A percentile compares a stretch with the other conserved stretches of the same genome.
These are phyloP conservation scores for Betta splendens DNA, from an alignment of 2,797 vertebrate species.

Conservation along the genomic window DNA sequence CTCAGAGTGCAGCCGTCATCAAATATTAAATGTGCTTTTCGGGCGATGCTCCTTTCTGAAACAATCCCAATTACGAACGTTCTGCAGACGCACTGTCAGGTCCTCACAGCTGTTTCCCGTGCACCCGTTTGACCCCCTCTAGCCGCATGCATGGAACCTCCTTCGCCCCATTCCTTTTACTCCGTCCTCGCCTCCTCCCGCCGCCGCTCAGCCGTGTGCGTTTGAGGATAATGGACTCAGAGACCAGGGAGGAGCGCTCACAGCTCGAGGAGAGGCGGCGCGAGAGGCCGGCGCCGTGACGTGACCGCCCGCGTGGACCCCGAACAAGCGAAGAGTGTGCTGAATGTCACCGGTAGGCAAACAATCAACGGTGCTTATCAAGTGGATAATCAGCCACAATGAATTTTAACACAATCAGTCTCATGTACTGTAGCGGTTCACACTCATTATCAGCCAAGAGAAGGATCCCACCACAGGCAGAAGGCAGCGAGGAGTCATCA, in stretches of 20 bases:
- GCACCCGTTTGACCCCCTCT: conserved; percentile 24
- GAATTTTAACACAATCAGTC: conserved; percentile 45
- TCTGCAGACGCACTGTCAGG: conserved; percentile 8
- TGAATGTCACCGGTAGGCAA: conserved; percentile 40
- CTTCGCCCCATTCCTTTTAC: conserved; percentile 39
- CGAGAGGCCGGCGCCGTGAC: conserved; percentile 48
- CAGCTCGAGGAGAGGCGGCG: conserved; percentile 56
- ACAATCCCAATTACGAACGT: conserved; percentile 52
- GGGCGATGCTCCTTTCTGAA: conserved; percentile 41
- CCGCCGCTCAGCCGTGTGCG: conserved; percentile 50
- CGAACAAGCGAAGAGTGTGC: conserved; percentile 31
- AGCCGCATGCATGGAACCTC: conserved; percentile 15
- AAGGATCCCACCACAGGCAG: conserved; percentile 38
- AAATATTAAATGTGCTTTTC: conserved; percentile 62
- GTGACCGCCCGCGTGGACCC: conserved; percentile 65
- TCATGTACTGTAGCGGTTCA: conserved; percentile 22
- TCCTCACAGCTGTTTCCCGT: conserved; percentile 34
- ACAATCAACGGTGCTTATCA: conserved; percentile 43
- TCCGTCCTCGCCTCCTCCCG: conserved; percentile 51
- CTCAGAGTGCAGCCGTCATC: conserved; percentile 46
- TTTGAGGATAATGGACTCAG: conserved; percentile 55
- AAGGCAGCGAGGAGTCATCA: conserved; percentile 33
- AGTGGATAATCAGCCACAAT: conserved; percentile 50
- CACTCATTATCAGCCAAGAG: conserved; percentile 36
- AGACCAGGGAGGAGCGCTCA: conserved; percentile 48